Percentiles rank a stretch among this genome's conserved stretches.
phyloP scores from a whole-genome alignment of 2,113 vertebrate species.

The Sylvicapra grimmia region DNA sequence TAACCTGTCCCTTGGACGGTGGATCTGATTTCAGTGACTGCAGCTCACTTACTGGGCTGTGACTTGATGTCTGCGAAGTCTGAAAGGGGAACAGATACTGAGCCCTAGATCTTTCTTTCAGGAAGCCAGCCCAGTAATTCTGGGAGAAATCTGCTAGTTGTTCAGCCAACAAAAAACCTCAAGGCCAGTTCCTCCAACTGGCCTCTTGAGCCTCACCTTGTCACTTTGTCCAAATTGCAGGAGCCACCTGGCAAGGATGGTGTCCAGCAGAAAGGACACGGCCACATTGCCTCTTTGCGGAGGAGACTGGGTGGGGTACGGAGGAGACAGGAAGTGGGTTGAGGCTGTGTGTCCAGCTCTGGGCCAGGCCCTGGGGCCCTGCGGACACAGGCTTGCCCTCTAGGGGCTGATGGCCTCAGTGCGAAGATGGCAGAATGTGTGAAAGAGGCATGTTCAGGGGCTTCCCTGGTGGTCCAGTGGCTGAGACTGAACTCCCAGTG shows the following conservation, averaged over 20 bases:
- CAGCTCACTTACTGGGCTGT: not conserved
- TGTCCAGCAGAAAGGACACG: not conserved
- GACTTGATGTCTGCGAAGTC: not conserved
- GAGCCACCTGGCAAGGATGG: not conserved
- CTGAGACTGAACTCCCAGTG: not conserved
- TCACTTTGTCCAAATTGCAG: not conserved
- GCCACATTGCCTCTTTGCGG: not conserved
- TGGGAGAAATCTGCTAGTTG: not conserved
- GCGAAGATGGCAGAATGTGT: not conserved
- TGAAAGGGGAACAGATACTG: not conserved
- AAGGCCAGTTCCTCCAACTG: not conserved
- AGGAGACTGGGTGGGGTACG: not conserved
- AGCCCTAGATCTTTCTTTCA: not conserved
- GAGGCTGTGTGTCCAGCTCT: not conserved
- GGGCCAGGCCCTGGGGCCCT: not conserved
- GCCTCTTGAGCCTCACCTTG: not conserved
- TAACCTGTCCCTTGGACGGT: constrained; percentile 38
- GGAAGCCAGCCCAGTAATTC: not conserved
- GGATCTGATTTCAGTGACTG: constrained; percentile 39
- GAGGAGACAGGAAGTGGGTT: not conserved
- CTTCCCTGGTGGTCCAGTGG: not conserved
- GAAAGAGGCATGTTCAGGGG: not conserved
- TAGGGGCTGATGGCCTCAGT: not conserved
- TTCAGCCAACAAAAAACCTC: not conserved
- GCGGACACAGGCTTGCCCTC: not conserved